Base-by-base conservation (phyloP, 2,797 vertebrate genomes). In the Eupleurogrammus muticus region DNA sequence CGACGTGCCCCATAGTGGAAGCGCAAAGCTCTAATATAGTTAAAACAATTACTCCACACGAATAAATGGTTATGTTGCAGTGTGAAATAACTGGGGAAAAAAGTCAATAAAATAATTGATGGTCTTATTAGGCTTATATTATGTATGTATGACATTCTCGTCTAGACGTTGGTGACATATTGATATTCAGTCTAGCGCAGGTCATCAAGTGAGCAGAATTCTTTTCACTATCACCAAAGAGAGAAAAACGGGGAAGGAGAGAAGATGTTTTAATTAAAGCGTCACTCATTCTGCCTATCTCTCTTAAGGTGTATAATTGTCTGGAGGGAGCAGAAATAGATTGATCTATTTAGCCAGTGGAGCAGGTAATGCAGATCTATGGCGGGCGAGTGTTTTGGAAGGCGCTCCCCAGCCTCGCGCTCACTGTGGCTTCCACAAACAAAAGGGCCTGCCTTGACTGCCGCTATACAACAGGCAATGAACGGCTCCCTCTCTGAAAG, bases 401-500 rank as follows among this genome's bases (percentile, higher is more conserved):
- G 82, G 62, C 80, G 87, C 81, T 89, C 72, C 83, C 82, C 88
- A 86, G 88, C 83, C 88, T 89, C 69, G 76, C 83, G 88, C 80
- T 91, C 91, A 90, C 82, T 92, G 88, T 89, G 90, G 91, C 90
- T 89, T 89, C 89, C 89, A 87, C 91, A 93, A 92, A 92, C 87
- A 92, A 93, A 92, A 92, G 72, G 88, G 91, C 80, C 92, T 94
- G 92, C 90, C 90, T 91, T 93, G 92, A 94, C 87, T 93, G 92
- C 89, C 85, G 89, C 87, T 89, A 93, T 86, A 94, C 89, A 87
- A 90, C 85, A 93, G 90, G 89, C 90, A 93, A 89, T 89, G 92
- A 82, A 91, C 90, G 86, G 88, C 78, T 93, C 91, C 85, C 92
- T 93, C 90, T 95, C 93, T 95, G 93, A 91, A 94, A 95, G 91